phyloP scores from a whole-genome alignment of 2,888 invertebrate species.

The Dendrolimus pini region DNA sequence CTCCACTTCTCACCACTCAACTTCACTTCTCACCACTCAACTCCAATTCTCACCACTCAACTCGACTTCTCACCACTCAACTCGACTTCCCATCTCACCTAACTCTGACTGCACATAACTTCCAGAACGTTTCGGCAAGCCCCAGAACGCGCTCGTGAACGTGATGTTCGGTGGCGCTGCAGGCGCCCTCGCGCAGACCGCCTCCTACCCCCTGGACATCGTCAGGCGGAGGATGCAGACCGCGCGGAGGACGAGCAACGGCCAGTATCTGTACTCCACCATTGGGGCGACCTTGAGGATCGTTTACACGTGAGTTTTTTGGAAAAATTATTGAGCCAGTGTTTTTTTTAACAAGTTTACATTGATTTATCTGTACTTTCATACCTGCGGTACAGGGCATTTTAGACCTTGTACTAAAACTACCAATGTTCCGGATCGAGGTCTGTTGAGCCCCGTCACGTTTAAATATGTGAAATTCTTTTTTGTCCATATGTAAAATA shows the following conservation, averaged over 20 bases:
- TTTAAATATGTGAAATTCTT: no score
- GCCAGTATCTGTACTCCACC: slow-evolving; percentile 73
- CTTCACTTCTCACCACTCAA: no score
- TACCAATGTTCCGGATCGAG: no score
- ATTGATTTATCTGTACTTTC: no score
- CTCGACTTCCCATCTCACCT: not conserved
- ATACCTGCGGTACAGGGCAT: no score
- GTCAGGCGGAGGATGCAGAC: slow-evolving; percentile 84
- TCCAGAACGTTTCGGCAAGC: slow-evolving; percentile 31
- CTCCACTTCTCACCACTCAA: no score
- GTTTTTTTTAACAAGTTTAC: slow-evolving; percentile 15
- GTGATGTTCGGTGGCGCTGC: slow-evolving; percentile 92
- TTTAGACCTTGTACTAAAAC: no score
- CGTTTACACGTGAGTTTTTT: slow-evolving; percentile 80
- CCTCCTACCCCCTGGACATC: slow-evolving; percentile 97
- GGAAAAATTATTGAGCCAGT: not conserved
- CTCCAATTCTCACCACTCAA: no score
- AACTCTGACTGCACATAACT: no score
- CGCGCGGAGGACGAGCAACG: slow-evolving; percentile 51
- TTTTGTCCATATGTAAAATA: no score
- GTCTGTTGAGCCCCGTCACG: no score
- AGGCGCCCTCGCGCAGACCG: slow-evolving; percentile 95
- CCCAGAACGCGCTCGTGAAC: slow-evolving; percentile 76
- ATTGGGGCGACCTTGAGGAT: slow-evolving; percentile 80
- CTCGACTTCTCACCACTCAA: no score